phyloP scores from a whole-genome alignment of 2,797 vertebrate species.

The Chrysocyon brachyurus region DNA sequence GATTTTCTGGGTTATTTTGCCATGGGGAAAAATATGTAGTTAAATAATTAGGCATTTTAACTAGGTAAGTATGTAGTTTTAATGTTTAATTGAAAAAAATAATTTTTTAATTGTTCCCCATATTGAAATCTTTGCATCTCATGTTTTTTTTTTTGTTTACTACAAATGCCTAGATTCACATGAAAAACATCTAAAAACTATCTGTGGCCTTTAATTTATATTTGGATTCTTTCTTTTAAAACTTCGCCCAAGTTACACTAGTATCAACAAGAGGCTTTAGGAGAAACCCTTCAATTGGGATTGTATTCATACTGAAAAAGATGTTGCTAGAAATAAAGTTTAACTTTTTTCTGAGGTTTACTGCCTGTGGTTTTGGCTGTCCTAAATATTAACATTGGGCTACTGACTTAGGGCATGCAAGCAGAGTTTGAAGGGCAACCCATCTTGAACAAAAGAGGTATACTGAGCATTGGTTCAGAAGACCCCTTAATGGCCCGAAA shows the following conservation, averaged over 20 bases:
- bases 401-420: background rate
- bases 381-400: background rate
- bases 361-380: background rate
- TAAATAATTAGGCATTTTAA: background rate
- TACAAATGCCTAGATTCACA: background rate
- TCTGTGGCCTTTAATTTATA: background rate
- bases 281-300: background rate
- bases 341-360: background rate
- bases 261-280: background rate
- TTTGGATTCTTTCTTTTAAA: background rate
- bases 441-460: background rate
- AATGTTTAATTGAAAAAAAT: background rate
- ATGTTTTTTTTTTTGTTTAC: background rate
- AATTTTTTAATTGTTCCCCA: background rate
- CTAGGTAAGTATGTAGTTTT: background rate
- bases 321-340: background rate
- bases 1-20: conserved; percentile 44
- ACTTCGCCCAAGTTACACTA: background rate
- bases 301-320: background rate
- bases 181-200: background rate
- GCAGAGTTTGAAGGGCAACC: background rate
- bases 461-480: background rate
- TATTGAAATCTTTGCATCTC: background rate
- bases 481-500: background rate
- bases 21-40: background rate